Conservation (phyloP, 1,140 invertebrate species). For the Odontomachus brunneus region DNA sequence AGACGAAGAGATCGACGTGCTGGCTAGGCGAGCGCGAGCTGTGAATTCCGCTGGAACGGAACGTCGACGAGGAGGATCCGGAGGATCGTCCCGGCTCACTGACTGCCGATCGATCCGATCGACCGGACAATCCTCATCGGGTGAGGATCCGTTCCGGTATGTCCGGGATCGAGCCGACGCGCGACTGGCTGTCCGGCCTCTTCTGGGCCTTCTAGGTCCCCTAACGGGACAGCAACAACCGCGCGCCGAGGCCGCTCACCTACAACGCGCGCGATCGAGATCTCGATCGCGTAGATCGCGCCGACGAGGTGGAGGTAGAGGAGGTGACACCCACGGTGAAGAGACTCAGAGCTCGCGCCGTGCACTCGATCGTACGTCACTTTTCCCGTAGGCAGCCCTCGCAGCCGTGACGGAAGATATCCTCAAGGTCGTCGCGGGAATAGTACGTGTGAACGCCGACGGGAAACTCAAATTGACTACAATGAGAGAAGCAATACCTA, state of each 20-base stretch:
- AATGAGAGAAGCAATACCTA: too few species aligned
- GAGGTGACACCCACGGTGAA: slow-evolving; percentile 6
- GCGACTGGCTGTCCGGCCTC: slow-evolving; percentile 67
- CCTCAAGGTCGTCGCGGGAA: slow-evolving; percentile 50
- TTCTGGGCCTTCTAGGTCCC: slow-evolving; percentile 82
- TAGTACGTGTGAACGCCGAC: too few species aligned
- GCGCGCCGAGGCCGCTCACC: slow-evolving; percentile 66
- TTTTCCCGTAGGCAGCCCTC: slow-evolving; percentile 52
- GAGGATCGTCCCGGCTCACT: slow-evolving; percentile 63
- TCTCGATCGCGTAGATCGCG: slow-evolving; percentile 44
- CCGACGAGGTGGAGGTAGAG: neutral
- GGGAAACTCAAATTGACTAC: too few species aligned
- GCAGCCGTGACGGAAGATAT: neutral
- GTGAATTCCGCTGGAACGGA: slow-evolving; percentile 33
- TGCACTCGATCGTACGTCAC: slow-evolving; percentile 59
- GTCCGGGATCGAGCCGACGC: slow-evolving; percentile 59
- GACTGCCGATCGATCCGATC: slow-evolving; percentile 22
- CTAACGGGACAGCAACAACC: slow-evolving; percentile 81
- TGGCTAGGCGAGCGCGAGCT: neutral
- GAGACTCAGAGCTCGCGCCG: neutral
- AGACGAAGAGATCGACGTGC: slow-evolving; percentile 42
- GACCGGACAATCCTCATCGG: slow-evolving; percentile 51
- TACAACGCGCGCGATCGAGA: slow-evolving; percentile 62
- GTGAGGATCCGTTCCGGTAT: slow-evolving; percentile 67
- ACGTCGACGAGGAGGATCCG: neutral